Base-by-base conservation (phyloP, 2,888 invertebrate genomes). In the Philaethria dido region DNA sequence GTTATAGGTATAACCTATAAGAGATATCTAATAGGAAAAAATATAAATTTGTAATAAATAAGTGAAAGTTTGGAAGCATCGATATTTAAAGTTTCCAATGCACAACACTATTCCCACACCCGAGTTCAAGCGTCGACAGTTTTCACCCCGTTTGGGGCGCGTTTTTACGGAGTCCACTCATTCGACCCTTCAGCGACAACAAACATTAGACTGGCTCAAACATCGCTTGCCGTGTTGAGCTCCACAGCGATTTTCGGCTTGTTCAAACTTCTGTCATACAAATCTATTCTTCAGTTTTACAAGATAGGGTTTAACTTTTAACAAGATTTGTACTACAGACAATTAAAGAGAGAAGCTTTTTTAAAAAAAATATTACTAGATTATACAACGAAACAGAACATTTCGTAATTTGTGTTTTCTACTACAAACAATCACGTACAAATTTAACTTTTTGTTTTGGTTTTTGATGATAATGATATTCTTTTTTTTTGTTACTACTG, bases 81-180 rank as follows among this genome's bases (percentile, higher is more conserved):
- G 48, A 50, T 16, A 60, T 25, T 11, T 25, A 1, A 42, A 59
- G 42, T 33, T 18, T 36, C 29, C n/a, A 44, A 55, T 33, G 63
- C 42, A 45, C 67, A 70, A 75, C 77, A 73, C 75, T 77, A 69
- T 69, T 66, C 72, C 74, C 64, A 66, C 71, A 66, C 71, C 70
- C 72, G 78, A 73, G 81, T 80, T 83, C 81, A 79, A 77, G 75
- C 78, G 77, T 57, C 57, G 42, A 57, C 88, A 87, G 80, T 87
- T 87, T 85, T 84, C 85, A 84, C 84, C 84, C 87, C 82, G 85
- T 86, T 83, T 80, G 78, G 78, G 82, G 79, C 77, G 76, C 75
- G 80, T 85, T 88, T 87, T 87, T 84, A 84, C 80, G 82, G 79
- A 78, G 69, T 72, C 78, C 78, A 75, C 79, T 80, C 77, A 74